Base-by-base conservation (phyloP, 2,797 vertebrate species). In the Rhabdomys pumilio region DNA sequence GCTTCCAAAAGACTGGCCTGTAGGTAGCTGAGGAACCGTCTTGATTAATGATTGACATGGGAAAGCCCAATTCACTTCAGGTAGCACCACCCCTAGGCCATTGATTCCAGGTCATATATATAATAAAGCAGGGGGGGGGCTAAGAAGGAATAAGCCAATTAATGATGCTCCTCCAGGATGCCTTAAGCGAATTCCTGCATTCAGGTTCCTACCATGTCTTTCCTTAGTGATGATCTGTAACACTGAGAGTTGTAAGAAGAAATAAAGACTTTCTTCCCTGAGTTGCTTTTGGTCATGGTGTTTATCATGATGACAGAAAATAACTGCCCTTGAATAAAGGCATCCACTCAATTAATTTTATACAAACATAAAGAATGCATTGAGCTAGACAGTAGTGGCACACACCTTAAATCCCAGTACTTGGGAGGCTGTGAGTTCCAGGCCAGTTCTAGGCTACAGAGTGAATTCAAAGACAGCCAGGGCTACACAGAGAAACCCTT, bases 301-400 rank as follows among this genome's bases (percentile, higher is more conserved):
- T 59, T 81, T 59, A 59, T 81, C 79, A 9, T n/a, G 57, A 55
- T 26, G 10, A 59, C 79, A 81, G 79, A 81, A 81, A 59, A 26
- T 26, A 59, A 29, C 3, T 93, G 81, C n/a, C 38, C 83, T 89
- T 88, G 75, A 95, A 92, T 69, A 41, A 93, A 95, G 34, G 59
- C 4, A 80, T 34, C 22, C 69, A 90, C 41, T 76, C 83, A 82
- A 94, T 89, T 81, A 81, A 94, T 90, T 85, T 85, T 55, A 90
- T n/a, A 95, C 8, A 91, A 34, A 93, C 9, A 31, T 19, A 83
- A 79, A 81, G 41, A 94, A 83, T 44, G 38, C 63, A 47, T 19
- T 95, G 67, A 75, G 41, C 73, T 75, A 12, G 73, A 26, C 41
- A 44, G 41, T 44, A 14, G 73, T 44, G 12, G 22, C 73, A 72